A percentile compares a stretch with the other conserved stretches of the same genome.
phyloP scores from a whole-genome alignment of 2,888 invertebrate species.

The Philonicus albiceps region DNA sequence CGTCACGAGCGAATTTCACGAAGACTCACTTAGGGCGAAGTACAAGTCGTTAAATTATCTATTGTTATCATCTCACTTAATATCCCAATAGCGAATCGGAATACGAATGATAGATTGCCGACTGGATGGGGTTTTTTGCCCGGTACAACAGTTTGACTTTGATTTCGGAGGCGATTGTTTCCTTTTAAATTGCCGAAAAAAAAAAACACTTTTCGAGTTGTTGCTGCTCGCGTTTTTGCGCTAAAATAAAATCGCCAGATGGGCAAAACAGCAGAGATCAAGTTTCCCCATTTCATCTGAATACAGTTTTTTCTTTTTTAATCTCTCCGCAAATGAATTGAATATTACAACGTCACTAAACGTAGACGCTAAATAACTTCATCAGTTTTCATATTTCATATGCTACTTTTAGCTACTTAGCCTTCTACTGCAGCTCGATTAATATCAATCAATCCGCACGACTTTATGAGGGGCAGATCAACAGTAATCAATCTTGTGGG shows the following conservation, averaged over 20 bases:
- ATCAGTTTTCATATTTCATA: background rate
- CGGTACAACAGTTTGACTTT: background rate
- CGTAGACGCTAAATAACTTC: background rate
- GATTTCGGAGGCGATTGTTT: background rate
- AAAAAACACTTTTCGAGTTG: background rate
- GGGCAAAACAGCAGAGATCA: background rate
- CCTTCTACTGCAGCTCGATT: too few species aligned
- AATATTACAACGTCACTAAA: background rate
- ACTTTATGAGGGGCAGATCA: too few species aligned
- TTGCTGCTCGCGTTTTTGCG: background rate
- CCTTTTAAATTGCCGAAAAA: background rate
- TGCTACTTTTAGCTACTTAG: too few species aligned
- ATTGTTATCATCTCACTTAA: slow-evolving; percentile 12
- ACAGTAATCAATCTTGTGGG: too few species aligned
- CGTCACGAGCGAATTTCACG: slow-evolving; percentile 5
- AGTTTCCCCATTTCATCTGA: background rate
- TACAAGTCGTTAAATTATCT: slow-evolving; percentile 7
- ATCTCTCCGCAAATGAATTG: background rate
- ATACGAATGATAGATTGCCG: background rate
- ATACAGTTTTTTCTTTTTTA: background rate
- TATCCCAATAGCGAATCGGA: background rate
- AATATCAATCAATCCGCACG: too few species aligned
- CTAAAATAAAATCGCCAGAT: background rate
- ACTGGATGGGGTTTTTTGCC: background rate
- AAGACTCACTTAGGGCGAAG: background rate